Evolutionary conservation across 2,888 invertebrate genomes (phyloP), one percentile per base, ranked within the genome.

Genomic region (Timandra comae): DNA sequence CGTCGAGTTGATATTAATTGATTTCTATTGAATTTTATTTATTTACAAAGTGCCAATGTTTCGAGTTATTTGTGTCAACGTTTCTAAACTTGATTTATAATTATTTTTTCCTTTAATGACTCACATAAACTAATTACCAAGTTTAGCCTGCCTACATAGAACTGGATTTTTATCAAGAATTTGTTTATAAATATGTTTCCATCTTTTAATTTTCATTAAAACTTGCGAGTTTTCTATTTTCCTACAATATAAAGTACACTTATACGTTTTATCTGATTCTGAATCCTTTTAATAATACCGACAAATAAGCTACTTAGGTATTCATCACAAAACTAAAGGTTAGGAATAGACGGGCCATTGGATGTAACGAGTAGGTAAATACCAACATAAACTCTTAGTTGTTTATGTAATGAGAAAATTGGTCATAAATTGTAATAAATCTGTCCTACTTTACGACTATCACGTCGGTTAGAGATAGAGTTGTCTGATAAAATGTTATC

Each of bases 61-160:
- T 35, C 20, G 30, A 43, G 39, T 39, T 43, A 53, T 45, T 49
- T 38, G 43, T 43, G 53, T 48, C 49, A 51, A 34, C 24, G 43
- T 44, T 47, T 38, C 45, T 45, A 42, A 45, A 36, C 33, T 37
- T 35, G 30, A 35, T 45, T 42, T 46, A 43, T 46, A 45, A 40
- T 46, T 47, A 40, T 36, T 48, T 55, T 56, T 55, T 53, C 58
- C 52, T 50, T 47, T 43, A 38, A 46, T 52, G 56, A 56, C 21
- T 48, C 53, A 51, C 33, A 33, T 45, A 39, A 10, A 36, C 42
- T 46, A 41, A 50, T 48, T 48, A 41, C 41, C 37, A 34, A 36
- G 35, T 37, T 30, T 30, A 38, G 40, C 28, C 33, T 25, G 20
- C 8, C 26, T 33, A 36, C 21, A 27, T 33, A 32, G 38, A 29